Evolutionary conservation across 1,140 invertebrate species (phyloP).

Genomic region (Leptinotarsa texana): DNA sequence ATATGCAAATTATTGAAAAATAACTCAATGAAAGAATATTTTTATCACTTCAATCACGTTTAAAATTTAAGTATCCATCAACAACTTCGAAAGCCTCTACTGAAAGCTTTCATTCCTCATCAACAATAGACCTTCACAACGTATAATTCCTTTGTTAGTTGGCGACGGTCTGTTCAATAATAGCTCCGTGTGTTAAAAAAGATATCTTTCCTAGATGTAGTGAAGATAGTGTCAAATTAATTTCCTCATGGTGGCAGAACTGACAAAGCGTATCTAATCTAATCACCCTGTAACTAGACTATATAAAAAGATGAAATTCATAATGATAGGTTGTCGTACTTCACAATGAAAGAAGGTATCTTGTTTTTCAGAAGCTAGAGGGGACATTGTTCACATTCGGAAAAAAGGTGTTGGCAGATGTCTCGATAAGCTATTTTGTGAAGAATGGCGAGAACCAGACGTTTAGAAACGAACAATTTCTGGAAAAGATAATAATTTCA

Average conservation of each 20-base stretch:
- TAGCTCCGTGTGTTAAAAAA: background rate
- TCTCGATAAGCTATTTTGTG: background rate
- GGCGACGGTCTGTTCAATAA: background rate
- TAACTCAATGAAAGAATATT: no score
- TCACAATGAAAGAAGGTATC: background rate
- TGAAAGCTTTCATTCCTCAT: background rate
- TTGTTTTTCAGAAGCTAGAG: background rate
- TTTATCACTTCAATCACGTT: no score
- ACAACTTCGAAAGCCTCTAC: no score
- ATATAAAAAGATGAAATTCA: slow-evolving; percentile 12
- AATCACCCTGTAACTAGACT: slow-evolving; percentile 5
- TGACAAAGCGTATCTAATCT: slow-evolving; percentile 18
- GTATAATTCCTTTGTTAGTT: background rate
- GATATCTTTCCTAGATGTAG: slow-evolving; percentile 10
- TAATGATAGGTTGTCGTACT: slow-evolving; percentile 1
- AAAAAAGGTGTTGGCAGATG: slow-evolving; percentile 1
- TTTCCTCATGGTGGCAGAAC: slow-evolving; percentile 1
- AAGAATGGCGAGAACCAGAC: no score
- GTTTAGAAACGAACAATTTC: no score
- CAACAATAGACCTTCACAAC: background rate
- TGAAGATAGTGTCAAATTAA: slow-evolving; percentile 14
- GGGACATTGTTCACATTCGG: background rate
- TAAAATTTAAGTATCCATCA: no score
- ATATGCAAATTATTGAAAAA: no score
- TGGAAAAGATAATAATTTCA: no score